Percentiles rank a stretch among this genome's conserved stretches.
These are phyloP conservation scores for Sminthopsis crassicaudata DNA, from an alignment of 2,113 vertebrate species.

Conservation along the genomic window DNA sequence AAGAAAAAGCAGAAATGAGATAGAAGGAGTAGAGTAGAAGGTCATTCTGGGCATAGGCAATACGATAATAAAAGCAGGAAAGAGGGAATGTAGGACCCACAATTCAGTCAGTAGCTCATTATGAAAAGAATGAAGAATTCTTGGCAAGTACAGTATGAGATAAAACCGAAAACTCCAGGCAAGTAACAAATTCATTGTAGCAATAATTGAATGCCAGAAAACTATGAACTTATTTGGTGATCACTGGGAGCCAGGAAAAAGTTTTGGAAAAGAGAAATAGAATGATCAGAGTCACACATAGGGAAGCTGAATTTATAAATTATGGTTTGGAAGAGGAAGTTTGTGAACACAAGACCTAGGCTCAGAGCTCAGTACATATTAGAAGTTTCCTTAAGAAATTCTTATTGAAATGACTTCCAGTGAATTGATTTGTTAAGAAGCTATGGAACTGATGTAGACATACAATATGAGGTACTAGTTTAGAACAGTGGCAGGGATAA, in stretches of 20 bases:
- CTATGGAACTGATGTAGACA: background rate
- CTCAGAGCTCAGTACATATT: background rate
- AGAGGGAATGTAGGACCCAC: background rate
- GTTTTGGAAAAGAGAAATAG: conserved; percentile 26
- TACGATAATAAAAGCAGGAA: background rate
- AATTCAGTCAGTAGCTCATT: background rate
- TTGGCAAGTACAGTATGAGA: background rate
- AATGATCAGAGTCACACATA: conserved; percentile 19
- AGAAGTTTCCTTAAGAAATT: background rate
- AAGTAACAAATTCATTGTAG: background rate
- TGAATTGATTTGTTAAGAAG: background rate
- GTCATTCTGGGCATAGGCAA: background rate
- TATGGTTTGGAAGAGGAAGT: conserved; percentile 4
- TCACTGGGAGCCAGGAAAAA: conserved; percentile 20
- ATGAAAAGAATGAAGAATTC: background rate
- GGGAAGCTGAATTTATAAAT: conserved; percentile 44
- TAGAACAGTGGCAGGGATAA: background rate
- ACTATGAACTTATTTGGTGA: background rate
- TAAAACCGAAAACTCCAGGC: background rate
- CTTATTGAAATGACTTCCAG: background rate
- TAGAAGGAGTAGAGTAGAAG: background rate
- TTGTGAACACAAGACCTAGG: conserved; percentile 41
- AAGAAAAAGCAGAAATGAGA: background rate
- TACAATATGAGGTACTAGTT: background rate
- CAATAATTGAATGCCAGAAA: background rate